Percentiles rank a stretch among this genome's conserved stretches.
These are phyloP conservation scores for Microcebus lehilahytsara DNA, from an alignment of 2,113 vertebrate genomes.

Conservation along the genomic window DNA sequence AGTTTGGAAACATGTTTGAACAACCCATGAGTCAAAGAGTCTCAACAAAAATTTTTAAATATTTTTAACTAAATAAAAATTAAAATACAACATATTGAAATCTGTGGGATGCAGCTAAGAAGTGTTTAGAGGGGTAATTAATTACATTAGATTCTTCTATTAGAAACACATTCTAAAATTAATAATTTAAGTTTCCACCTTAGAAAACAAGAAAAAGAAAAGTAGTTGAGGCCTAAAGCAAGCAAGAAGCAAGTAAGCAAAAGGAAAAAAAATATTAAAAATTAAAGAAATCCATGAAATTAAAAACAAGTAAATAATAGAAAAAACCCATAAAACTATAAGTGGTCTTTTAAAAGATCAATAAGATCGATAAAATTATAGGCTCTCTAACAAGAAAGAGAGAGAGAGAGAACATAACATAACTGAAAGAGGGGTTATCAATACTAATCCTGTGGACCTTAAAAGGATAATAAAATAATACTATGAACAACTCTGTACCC, in stretches of 20 bases:
- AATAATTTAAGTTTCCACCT: not conserved
- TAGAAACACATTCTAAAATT: not conserved
- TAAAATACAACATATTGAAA: not conserved
- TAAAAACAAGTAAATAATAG: not conserved
- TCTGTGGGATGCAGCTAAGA: not conserved
- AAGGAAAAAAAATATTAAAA: not conserved
- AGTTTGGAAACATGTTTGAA: not conserved
- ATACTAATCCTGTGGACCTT: not conserved
- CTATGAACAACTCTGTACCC: not conserved
- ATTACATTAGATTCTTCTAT: not conserved
- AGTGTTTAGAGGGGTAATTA: not conserved
- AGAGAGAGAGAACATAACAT: not conserved
- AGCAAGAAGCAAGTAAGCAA: not conserved
- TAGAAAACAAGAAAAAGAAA: not conserved
- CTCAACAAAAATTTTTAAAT: not conserved
- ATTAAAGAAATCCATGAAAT: not conserved
- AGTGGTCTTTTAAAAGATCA: not conserved
- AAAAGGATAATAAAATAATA: not conserved
- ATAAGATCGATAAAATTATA: not conserved
- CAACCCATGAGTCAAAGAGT: not conserved
- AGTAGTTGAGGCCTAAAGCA: not conserved
- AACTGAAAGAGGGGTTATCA: not conserved
- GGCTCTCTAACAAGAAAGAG: not conserved
- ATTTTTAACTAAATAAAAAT: not conserved
- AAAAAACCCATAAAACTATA: not conserved